Base-by-base conservation (phyloP, 2,888 invertebrate species). In the Dryadula phaetusa region DNA sequence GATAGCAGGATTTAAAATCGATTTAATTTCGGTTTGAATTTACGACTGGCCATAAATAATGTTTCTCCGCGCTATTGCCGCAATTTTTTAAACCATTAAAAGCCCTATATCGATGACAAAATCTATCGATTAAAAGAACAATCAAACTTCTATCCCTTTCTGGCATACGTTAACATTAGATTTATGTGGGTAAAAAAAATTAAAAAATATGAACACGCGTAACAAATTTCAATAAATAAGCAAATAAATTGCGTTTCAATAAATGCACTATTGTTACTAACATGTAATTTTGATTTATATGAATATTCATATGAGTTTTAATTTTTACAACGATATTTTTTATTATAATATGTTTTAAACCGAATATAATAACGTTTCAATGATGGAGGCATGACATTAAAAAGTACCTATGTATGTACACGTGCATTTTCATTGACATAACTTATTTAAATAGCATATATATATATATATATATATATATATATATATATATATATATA, bases 171-270 rank as follows among this genome's bases (percentile, higher is more conserved):
- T 67, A 69, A 73, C 68, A 82, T 83, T 72, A 77, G 81, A 81
- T 82, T 79, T 72, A 67, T 72, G 66, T 25, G 65, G 61, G 20
- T 32, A 63, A 65, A 66, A 69, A 52, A 69, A 67, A 20, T 64
- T 53, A 52, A 81, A 81, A 85, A 83, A 82, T 81, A 82, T 82
- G 83, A 84, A 82, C 83, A 82, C 79, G 88, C 88, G 86, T 87
- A 85, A 89, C 91, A 88, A 91, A 92, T 92, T 92, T 88, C 85
- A 88, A 89, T 90, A 90, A 91, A 91, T 89, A 89, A 87, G 86
- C 88, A 88, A 90, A 89, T 92, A 91, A 90, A 91, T 92, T 88
- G 90, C 83, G 81, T 83, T 82, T 79, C 89, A 84, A 90, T 92
- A 91, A 86, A 90, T 84, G 84, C 75, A 77, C 79, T 70, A 87